phyloP scores from a whole-genome alignment of 1,140 invertebrate species.

The Drosophila bifasciata region DNA sequence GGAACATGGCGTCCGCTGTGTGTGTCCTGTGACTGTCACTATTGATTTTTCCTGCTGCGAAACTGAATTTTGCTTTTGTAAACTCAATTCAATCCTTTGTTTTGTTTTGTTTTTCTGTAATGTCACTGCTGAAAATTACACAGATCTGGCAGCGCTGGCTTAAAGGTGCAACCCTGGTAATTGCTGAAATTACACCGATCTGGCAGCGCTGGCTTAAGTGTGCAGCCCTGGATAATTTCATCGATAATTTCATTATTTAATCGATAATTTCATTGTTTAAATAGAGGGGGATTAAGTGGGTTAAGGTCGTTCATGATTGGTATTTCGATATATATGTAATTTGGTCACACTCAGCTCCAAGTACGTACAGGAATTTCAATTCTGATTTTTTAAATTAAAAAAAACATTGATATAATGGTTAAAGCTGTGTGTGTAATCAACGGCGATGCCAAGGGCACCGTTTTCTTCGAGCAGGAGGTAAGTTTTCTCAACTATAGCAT shows the following conservation, averaged over 20 bases:
- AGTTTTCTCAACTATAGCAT: slow-evolving; percentile 32
- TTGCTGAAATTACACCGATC: too few relatives aligned
- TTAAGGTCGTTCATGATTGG: too few relatives aligned
- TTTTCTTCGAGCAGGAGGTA: slow-evolving; percentile 92
- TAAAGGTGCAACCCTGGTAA: too few relatives aligned
- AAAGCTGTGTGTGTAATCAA: slow-evolving; percentile 95
- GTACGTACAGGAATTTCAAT: too few relatives aligned
- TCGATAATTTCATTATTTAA: too few relatives aligned
- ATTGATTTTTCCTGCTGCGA: background rate
- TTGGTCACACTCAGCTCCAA: too few relatives aligned
- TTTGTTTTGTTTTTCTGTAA: slow-evolving; percentile 28
- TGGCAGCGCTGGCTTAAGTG: too few relatives aligned
- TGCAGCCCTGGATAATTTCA: too few relatives aligned
- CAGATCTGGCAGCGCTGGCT: too few relatives aligned
- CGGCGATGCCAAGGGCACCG: slow-evolving; percentile 92
- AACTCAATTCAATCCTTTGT: slow-evolving; percentile 20
- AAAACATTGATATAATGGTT: slow-evolving; percentile 83
- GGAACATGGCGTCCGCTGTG: slow-evolving; percentile 58
- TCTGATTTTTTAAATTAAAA: background rate
- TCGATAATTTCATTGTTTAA: too few relatives aligned
- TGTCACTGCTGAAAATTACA: slow-evolving; percentile 4
- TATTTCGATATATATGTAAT: too few relatives aligned
- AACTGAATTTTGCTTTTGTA: background rate
- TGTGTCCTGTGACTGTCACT: background rate
- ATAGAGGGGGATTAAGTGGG: too few relatives aligned